Conservation (phyloP, 1,140 invertebrate species). For the Pseudomyrmex cubaensis region DNA sequence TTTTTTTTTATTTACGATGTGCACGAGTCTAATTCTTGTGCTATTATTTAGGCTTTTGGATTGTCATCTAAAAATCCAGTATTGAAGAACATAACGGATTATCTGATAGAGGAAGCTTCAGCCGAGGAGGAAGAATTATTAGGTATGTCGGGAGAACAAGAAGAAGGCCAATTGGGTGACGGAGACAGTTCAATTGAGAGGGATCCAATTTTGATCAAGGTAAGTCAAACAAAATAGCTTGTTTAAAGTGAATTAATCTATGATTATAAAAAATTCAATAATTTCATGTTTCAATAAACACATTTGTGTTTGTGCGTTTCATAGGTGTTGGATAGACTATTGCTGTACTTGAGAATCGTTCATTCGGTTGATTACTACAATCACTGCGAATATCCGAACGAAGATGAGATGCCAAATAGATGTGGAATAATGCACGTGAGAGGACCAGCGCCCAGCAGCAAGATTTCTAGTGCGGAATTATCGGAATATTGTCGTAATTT, state of each 20-base stretch:
- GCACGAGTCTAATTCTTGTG: not conserved
- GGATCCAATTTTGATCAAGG: slow-evolving; percentile 91
- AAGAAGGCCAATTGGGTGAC: slow-evolving; percentile 85
- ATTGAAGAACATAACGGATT: slow-evolving; percentile 98
- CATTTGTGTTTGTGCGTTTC: slow-evolving; percentile 42
- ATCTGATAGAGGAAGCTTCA: slow-evolving; percentile 98
- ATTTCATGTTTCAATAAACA: not conserved
- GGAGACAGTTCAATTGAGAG: slow-evolving; percentile 90
- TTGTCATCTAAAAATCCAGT: slow-evolving; percentile 97
- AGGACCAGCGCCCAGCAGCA: slow-evolving; percentile 92
- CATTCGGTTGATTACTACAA: slow-evolving; percentile 99
- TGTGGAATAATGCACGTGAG: slow-evolving; percentile 99
- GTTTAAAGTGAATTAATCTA: slow-evolving; percentile 16
- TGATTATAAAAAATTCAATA: not conserved
- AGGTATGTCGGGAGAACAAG: slow-evolving; percentile 89
- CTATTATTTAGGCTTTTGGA: slow-evolving; percentile 87
- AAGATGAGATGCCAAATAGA: slow-evolving; percentile 99
- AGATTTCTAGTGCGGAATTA: slow-evolving; percentile 87
- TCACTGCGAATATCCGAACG: slow-evolving; percentile 99
- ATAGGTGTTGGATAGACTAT: slow-evolving; percentile 92
- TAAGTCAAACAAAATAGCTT: slow-evolving; percentile 77
- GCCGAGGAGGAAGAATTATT: slow-evolving; percentile 99
- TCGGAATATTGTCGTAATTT: slow-evolving; percentile 83
- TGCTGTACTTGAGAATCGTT: slow-evolving; percentile 98
- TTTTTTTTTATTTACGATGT: slow-evolving; percentile 33